Conservation (phyloP, 2,888 invertebrate genomes). For the Sycophila texana region DNA sequence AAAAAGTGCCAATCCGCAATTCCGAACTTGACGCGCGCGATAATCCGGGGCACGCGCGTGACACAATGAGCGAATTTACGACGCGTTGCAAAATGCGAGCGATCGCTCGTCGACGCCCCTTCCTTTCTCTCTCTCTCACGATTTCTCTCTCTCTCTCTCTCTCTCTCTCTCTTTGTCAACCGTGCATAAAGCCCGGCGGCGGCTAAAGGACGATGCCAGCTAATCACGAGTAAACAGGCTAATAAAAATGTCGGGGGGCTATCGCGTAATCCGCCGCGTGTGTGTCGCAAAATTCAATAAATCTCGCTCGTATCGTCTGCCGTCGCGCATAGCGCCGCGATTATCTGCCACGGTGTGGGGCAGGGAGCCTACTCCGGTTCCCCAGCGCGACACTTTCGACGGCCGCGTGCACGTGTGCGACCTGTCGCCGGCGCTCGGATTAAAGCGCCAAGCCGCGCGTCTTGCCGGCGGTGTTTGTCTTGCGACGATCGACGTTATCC, state of each 20-base stretch:
- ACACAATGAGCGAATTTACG: slow-evolving; percentile 18
- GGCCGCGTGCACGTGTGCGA: no score
- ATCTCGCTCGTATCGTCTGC: background rate
- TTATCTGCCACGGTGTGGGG: background rate
- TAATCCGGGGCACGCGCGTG: background rate
- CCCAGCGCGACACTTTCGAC: no score
- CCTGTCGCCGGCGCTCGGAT: no score
- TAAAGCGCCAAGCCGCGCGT: no score
- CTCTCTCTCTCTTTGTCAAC: background rate
- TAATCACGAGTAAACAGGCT: slow-evolving; percentile 43
- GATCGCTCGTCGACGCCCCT: no score
- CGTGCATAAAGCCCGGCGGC: no score
- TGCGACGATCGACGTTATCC: no score
- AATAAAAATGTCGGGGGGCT: slow-evolving; percentile 46
- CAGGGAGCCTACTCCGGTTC: background rate
- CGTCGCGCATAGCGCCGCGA: background rate
- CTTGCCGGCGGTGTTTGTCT: no score
- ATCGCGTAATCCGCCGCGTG: background rate
- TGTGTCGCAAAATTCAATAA: slow-evolving; percentile 29
- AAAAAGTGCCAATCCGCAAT: background rate
- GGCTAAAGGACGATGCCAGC: slow-evolving; percentile 6
- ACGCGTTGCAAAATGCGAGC: slow-evolving; percentile 7
- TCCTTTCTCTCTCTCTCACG: background rate
- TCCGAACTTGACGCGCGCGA: background rate
- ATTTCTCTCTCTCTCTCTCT: background rate